A percentile compares a stretch with the other conserved stretches of the same genome.
These are phyloP conservation scores for Oncorhynchus keta DNA, from an alignment of 2,113 vertebrate species.

Conservation along the genomic window DNA sequence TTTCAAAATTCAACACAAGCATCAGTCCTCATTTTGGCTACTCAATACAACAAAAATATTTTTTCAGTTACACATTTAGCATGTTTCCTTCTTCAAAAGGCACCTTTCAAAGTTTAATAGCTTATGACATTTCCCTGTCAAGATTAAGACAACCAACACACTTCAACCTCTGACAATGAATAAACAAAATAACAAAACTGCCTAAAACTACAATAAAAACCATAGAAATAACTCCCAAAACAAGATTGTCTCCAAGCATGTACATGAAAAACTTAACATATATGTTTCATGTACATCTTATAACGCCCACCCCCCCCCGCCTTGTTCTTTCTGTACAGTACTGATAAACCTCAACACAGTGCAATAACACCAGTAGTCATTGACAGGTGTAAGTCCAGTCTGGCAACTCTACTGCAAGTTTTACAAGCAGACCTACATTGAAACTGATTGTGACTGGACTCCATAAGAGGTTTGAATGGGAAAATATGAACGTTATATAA, in stretches of 20 bases:
- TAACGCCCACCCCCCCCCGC: constrained; percentile 17
- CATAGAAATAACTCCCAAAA: constrained; percentile 23
- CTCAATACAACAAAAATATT: constrained; percentile 14
- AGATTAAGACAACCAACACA: constrained; percentile 37
- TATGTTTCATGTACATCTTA: constrained; percentile 21
- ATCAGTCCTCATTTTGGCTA: constrained; percentile 31
- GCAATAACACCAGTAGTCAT: constrained; percentile 53
- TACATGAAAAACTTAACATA: constrained; percentile 26
- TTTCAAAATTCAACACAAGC: constrained; percentile 36
- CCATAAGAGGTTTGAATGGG: constrained; percentile 25
- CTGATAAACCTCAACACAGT: constrained; percentile 54
- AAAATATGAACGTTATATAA: constrained; percentile 18
- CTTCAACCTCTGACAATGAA: background rate
- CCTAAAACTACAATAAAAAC: constrained; percentile 39
- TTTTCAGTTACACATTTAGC: constrained; percentile 58
- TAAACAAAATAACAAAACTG: constrained; percentile 43
- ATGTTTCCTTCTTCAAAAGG: constrained; percentile 32
- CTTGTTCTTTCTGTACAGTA: constrained; percentile 54
- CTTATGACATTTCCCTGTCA: constrained; percentile 52
- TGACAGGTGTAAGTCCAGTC: constrained; percentile 6
- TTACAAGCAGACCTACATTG: constrained; percentile 50
- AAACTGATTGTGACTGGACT: constrained; percentile 47
- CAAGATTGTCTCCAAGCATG: constrained; percentile 25
- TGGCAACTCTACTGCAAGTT: constrained; percentile 9
- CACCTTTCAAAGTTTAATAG: constrained; percentile 51